These are phyloP conservation scores for Lipophrys pholis DNA, from an alignment of 2,113 vertebrate species.

Conservation along the genomic window DNA sequence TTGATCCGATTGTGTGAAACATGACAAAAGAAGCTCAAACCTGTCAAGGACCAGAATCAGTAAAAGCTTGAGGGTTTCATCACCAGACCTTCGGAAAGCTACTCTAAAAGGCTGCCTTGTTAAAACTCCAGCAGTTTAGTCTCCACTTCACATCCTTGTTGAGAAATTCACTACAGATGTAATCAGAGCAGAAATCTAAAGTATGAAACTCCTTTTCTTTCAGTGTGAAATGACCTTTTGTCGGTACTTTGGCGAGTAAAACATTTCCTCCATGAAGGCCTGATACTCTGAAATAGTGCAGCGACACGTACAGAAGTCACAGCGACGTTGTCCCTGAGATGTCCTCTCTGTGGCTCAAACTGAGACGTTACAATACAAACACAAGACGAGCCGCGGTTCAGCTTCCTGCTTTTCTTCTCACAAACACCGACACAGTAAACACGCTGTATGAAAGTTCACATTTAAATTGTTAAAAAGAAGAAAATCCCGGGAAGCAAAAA, in stretches of 20 bases:
- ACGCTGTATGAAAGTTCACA: slow-evolving; percentile 30
- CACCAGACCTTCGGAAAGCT: too few species aligned
- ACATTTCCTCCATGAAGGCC: not conserved
- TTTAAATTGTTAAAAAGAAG: slow-evolving; percentile 16
- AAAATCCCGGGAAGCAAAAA: slow-evolving; percentile 8
- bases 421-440: slow-evolving; percentile 33
- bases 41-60: too few species aligned
- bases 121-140: slow-evolving; percentile 3
- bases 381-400: slow-evolving; percentile 25
- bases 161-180: slow-evolving; percentile 10
- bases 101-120: not conserved
- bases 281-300: not conserved
- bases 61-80: too few species aligned
- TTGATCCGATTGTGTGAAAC: too few species aligned
- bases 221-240: slow-evolving; percentile 50
- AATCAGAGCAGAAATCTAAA: too few species aligned
- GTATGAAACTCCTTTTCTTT: too few species aligned
- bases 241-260: slow-evolving; percentile 27
- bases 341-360: slow-evolving; percentile 27
- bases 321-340: slow-evolving; percentile 45
- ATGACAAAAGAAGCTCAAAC: too few species aligned
- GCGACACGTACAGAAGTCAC: slow-evolving; percentile 1
- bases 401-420: slow-evolving; percentile 11
- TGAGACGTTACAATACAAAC: slow-evolving; percentile 5
- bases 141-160: not conserved